Base-by-base conservation (phyloP, 2,888 invertebrate genomes). In the Archaeoteleia sp. region DNA sequence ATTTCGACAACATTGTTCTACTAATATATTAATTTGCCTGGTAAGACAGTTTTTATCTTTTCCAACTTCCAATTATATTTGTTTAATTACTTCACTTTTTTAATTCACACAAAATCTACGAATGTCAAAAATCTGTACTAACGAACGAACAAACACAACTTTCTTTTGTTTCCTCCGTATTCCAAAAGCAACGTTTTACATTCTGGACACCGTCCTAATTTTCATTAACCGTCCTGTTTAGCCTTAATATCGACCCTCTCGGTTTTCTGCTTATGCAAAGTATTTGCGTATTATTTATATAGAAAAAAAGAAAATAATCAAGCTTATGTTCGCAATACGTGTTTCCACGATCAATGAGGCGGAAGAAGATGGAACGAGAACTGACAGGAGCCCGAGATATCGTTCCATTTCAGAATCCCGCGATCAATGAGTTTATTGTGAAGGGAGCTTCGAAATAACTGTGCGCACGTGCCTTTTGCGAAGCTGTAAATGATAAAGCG, bases 351-450 rank as follows among this genome's bases (percentile, higher is more conserved):
- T 65, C 54, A 63, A 62, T 62, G 58, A 62, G 48, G 27, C 35
- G 58, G 51, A 62, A 61, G 57, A 58, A 58, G 48, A 42, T 46
- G 48, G 62, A 32, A 58, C 27, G 55, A 37, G 51, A 29, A 29
- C 30, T 61, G 67, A 67, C 67, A 57, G 39, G n/a, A 58, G 42
- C 54, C 54, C 39, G 34, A 39, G 67, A 67, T 67, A 61, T 34
- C 42, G 67, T 62, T 58, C 49, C 68, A 60, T 63, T 68, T 58
- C 58, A 54, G 58, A 63, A 63, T 63, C 58, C 10, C 34, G 12
- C 54, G 54, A 63, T 68, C 68, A 60, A 63, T 63, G 55, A 45
- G 43, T 58, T 58, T 63, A 63, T 68, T 63, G 62, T 63, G 35
- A 54, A 48, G 37, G 40, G 13, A 45, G 17, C 45, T 61, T 55